These are phyloP conservation scores for Spatula versicolor DNA, from an alignment of 2,797 vertebrate genomes.

Conservation along the genomic window DNA sequence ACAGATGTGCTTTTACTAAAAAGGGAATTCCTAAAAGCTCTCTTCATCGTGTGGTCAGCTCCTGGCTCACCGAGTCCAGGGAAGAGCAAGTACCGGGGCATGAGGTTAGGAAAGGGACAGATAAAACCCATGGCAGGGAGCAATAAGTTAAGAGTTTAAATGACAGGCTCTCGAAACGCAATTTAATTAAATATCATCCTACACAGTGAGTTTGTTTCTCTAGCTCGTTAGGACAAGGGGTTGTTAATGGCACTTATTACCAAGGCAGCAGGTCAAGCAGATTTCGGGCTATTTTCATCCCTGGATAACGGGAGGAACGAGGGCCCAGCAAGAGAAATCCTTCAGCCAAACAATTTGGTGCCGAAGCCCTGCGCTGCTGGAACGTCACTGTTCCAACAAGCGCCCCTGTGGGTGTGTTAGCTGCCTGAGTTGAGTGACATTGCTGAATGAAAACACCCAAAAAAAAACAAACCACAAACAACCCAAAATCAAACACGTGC, in stretches of 20 bases:
- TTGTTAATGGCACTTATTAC: not conserved
- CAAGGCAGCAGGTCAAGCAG: not conserved
- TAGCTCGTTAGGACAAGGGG: not conserved
- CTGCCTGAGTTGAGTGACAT: not conserved
- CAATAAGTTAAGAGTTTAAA: fast-evolving
- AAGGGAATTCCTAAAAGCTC: not conserved
- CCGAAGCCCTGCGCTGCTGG: not conserved
- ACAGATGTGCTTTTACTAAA: fast-evolving
- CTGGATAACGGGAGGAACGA: fast-evolving
- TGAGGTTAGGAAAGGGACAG: not conserved
- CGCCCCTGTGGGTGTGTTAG: not conserved
- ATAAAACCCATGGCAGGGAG: not conserved
- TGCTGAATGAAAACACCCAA: not conserved
- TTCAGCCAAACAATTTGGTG: not conserved
- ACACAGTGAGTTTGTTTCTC: not conserved
- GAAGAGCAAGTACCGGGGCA: not conserved
- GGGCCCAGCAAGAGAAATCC: not conserved
- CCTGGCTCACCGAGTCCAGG: not conserved
- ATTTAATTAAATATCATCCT: not conserved
- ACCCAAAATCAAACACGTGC: fast-evolving
- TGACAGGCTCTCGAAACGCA: not conserved
- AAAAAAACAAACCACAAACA: not conserved
- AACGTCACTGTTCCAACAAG: not conserved
- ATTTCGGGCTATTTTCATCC: not conserved
- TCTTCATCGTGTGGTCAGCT: not conserved